Evolutionary conservation across 2,888 invertebrate species (phyloP), one percentile per base, ranked within the genome.

Genomic region (Xestia rhomboidea): DNA sequence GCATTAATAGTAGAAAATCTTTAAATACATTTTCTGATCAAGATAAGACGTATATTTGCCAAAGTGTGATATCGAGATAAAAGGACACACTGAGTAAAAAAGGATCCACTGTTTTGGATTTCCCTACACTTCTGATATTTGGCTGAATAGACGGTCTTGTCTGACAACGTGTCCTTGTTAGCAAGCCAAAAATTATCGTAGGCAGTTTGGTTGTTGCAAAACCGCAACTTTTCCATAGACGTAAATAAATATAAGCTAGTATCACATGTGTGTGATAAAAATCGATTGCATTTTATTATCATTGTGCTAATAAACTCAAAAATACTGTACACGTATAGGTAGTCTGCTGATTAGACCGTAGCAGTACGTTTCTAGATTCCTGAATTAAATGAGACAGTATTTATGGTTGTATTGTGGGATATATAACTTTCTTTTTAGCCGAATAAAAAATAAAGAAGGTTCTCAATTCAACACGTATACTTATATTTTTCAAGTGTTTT

Each of bases 281-380:
- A 82, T 72, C 34, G 72, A 75, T 82, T 79, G 38, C 24, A 38
- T 69, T 68, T 80, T 81, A 81, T 79, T 79, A 82, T 74, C 71
- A 30, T 21, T 72, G 44, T 63, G 62, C 49, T 44, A 76, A 82
- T 79, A 74, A 66, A 74, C 62, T 72, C 69, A 30, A 72, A 68
- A 54, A 71, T 64, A 34, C 10, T 64, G 54, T 64, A 69, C 1
- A 69, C 1, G 41, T 38, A 11, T 8, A n/a, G 15, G 27, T 64
- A 15, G 5, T n/a, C 18, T 54, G 30, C 24, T 68, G 24, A 63
- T 51, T 38, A 27, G 41, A 24, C 7, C 5, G 13, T 62, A 18
- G 15, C 24, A 24, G 15, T 24, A 11, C 10, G 30, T 62, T 62
- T n/a, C n/a, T 41, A 64, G 7, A 41, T 41, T 64, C 15, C 15